Evolutionary conservation across 2,113 vertebrate genomes (phyloP).

Genomic region (Tetrao urogallus): DNA sequence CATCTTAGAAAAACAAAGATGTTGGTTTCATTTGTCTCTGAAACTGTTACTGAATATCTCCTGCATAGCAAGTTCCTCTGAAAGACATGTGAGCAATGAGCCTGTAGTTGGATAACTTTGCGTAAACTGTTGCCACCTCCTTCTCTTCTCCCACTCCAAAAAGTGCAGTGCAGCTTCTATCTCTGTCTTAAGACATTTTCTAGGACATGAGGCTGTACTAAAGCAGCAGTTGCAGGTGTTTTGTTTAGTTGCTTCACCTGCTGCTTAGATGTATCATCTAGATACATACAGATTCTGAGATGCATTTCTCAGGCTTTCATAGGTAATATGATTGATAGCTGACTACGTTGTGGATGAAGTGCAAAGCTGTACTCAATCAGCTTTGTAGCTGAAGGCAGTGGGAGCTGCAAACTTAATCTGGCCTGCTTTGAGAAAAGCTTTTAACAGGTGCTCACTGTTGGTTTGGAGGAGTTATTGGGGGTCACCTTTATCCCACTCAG

Average conservation of each 20-base stretch:
- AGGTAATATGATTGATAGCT: not conserved
- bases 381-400: not conserved
- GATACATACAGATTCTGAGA: not conserved
- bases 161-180: not conserved
- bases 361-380: not conserved
- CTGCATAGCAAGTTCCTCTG: not conserved
- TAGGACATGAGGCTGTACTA: not conserved
- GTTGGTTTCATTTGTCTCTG: not conserved
- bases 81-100: not conserved
- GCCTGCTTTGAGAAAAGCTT: not conserved
- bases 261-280: not conserved
- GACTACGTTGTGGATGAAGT: not conserved
- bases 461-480: not conserved
- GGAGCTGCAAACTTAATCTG: not conserved
- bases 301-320: accelerated
- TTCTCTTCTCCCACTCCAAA: not conserved
- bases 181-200: not conserved
- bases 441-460: not conserved
- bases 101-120: not conserved
- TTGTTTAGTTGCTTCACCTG: not conserved
- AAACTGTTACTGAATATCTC: not conserved
- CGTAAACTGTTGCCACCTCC: not conserved
- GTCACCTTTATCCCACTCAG: not conserved
- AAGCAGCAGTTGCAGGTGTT: not conserved
- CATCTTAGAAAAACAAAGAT: not conserved